A percentile compares a stretch with the other conserved stretches of the same genome.
Evolutionary conservation across 2,113 vertebrate species (phyloP).

Genomic region (Ondatra zibethicus): DNA sequence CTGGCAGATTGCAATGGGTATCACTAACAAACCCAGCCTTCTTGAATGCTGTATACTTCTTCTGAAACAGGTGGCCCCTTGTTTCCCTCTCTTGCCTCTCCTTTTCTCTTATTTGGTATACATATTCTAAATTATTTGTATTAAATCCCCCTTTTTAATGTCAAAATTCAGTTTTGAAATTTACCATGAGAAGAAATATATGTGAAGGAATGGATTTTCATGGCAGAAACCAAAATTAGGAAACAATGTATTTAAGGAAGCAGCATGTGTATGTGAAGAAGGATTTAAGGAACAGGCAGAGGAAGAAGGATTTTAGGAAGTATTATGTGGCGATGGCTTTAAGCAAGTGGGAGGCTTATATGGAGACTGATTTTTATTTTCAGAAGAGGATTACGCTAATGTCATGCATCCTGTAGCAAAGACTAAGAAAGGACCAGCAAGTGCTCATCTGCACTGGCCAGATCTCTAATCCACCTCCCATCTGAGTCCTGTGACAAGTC

Average conservation of each 20-base stretch:
- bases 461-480: slow-evolving; percentile 8
- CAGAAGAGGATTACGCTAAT: not conserved
- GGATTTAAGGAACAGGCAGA: not conserved
- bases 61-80: not conserved
- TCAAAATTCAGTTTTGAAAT: not conserved
- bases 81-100: not conserved
- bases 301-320: not conserved
- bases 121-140: not conserved
- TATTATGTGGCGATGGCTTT: not conserved
- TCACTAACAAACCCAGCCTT: not conserved
- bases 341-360: no score
- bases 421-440: slow-evolving; percentile 40
- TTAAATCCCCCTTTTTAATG: not conserved
- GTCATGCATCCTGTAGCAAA: slow-evolving; percentile 39
- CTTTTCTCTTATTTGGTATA: not conserved
- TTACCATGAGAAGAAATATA: not conserved
- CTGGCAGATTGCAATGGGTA: not conserved
- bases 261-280: not conserved
- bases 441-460: not conserved
- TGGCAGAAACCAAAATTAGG: not conserved
- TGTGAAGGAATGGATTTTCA: not conserved
- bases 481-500: slow-evolving; percentile 59
- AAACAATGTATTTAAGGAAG: not conserved
- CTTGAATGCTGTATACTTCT: not conserved
- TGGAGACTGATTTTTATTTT: not conserved